Conservation (phyloP, 2,797 vertebrate genomes). For the Acropternis orthonyx region DNA sequence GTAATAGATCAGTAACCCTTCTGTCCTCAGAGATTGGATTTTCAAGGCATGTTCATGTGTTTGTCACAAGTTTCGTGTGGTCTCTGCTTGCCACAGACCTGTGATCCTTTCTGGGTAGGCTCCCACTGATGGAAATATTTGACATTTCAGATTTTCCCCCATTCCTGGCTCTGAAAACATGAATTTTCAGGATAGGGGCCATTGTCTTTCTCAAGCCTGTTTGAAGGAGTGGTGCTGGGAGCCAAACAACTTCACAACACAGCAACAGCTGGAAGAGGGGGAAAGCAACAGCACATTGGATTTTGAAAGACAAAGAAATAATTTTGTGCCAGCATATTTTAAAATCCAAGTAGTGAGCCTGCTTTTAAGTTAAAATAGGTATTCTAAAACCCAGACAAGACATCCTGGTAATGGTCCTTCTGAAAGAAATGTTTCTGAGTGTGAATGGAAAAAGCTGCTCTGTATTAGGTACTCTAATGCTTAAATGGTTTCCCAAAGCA, state of each 20-base stretch:
- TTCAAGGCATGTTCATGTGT: accelerated
- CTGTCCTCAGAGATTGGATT: background rate
- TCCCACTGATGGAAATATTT: background rate
- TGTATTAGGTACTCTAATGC: background rate
- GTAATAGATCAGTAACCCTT: background rate
- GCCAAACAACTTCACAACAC: background rate
- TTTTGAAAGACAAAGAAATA: background rate
- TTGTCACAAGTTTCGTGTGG: accelerated
- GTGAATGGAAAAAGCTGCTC: background rate
- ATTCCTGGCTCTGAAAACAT: background rate
- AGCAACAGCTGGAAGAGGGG: background rate
- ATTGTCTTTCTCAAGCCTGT: background rate
- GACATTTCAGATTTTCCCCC: background rate
- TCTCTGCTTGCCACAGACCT: background rate
- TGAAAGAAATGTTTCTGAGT: background rate
- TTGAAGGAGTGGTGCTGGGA: background rate
- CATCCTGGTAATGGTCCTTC: background rate
- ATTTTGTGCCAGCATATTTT: background rate
- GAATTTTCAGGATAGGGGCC: background rate
- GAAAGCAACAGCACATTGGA: background rate
- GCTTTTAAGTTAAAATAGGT: background rate
- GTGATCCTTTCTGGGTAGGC: background rate
- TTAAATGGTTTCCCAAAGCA: background rate
- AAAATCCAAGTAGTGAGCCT: background rate
- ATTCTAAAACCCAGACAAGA: background rate